phyloP scores from a whole-genome alignment of 1,140 invertebrate genomes.

The Brachionus rotundiformis region DNA sequence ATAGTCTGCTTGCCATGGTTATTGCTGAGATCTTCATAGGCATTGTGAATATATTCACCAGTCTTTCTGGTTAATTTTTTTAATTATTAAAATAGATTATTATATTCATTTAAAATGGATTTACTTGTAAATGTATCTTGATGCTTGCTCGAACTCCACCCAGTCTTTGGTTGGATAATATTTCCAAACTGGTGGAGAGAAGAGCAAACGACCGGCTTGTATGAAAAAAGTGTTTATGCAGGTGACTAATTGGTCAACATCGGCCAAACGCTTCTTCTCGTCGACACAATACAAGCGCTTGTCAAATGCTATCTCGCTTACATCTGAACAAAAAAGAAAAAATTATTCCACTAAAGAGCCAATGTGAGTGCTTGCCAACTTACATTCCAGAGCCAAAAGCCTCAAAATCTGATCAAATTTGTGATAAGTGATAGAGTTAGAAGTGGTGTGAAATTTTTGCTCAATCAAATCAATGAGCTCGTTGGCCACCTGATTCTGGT shows the following conservation, averaged over 20 bases:
- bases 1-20: conserved; percentile 25
- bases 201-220: conserved; percentile 9
- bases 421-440: neutral
- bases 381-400: conserved; percentile 43
- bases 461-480: conserved; percentile 35
- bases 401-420: conserved; percentile 46
- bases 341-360: neutral
- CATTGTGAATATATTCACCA: conserved; percentile 39
- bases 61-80: neutral
- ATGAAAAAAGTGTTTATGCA: conserved; percentile 32
- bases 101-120: neutral
- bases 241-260: conserved; percentile 19
- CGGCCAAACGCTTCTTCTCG: conserved; percentile 15
- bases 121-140: conserved; percentile 40
- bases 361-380: neutral
- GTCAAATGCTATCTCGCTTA: conserved; percentile 49
- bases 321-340: neutral
- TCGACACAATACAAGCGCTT: conserved; percentile 29
- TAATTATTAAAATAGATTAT: neutral
- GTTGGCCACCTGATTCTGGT: conserved; percentile 48
- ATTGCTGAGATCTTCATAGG: neutral
- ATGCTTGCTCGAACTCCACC: conserved; percentile 22
- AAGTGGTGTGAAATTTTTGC: neutral
- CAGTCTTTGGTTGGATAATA: conserved; percentile 51
- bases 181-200: conserved; percentile 46